A percentile compares a stretch with the other conserved stretches of the same genome.
These are phyloP conservation scores for Physocephala rufipes DNA, from an alignment of 2,888 invertebrate genomes.

Conservation along the genomic window DNA sequence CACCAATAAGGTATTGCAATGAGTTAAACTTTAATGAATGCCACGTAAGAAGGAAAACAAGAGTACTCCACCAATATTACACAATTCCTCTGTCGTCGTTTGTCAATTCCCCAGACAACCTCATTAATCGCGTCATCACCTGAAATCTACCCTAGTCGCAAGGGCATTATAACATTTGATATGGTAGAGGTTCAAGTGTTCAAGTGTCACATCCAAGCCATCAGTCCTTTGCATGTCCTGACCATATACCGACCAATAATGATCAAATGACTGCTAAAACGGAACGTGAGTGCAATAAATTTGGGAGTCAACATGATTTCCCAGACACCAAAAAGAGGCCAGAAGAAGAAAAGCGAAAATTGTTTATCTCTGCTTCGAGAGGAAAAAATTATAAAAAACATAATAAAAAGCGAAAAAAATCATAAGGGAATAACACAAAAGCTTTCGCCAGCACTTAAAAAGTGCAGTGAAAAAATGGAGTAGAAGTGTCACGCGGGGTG, in stretches of 20 bases:
- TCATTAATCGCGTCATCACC: background rate
- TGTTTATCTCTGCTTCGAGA: slow-evolving; percentile 30
- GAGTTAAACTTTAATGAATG: slow-evolving; percentile 25
- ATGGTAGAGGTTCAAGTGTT: background rate
- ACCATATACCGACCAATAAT: slow-evolving; percentile 30
- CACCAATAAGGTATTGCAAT: background rate
- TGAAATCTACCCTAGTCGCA: background rate
- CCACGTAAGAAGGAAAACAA: slow-evolving; percentile 4
- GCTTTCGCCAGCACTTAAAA: background rate
- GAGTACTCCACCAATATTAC: background rate
- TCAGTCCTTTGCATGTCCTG: slow-evolving; percentile 19
- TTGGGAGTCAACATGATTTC: slow-evolving; percentile 46
- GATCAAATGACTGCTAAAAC: slow-evolving; percentile 35
- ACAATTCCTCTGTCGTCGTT: background rate
- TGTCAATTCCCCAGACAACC: background rate
- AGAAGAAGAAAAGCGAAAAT: slow-evolving; percentile 37
- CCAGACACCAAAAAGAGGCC: slow-evolving; percentile 45
- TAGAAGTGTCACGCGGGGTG: background rate
- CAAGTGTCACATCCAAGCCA: slow-evolving; percentile 17
- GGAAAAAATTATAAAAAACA: background rate
- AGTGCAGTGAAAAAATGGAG: background rate
- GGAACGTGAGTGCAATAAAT: slow-evolving; percentile 44
- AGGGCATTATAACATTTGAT: too few relatives aligned
- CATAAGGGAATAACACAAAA: background rate
- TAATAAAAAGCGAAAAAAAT: slow-evolving; percentile 3